Base-by-base conservation (phyloP, 1,140 invertebrate species). In the Lepidurus couesii region DNA sequence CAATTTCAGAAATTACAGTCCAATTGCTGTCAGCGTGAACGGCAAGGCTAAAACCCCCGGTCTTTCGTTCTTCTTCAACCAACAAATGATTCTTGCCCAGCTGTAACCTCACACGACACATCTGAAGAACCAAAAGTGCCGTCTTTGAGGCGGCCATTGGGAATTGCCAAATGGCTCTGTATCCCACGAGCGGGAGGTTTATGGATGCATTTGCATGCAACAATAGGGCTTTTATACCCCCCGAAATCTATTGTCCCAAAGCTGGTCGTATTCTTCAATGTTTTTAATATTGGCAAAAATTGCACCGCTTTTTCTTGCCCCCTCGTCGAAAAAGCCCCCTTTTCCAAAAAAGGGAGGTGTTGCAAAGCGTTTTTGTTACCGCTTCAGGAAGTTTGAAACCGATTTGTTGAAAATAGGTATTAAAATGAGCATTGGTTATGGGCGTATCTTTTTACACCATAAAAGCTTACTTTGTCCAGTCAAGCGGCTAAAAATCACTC, bases 31-130 rank as follows among this genome's bases (percentile, higher is more conserved):
- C 34, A 0, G 34, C 53, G 45, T 65, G n/a, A 16, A 13, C 53
- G 16, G 9, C 53, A 13, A 13, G 53, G 53, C 34, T 34, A 3
- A 65, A 65, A 16, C 53, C 53, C 16, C 53, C n/a, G 16, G 16
- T 21, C 53, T 65, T 21, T 21, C 53, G 16, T 16, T 65, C 21
- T 13, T 21, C 53, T 21, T 7, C 6, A 16, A 13, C 21, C 53
- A 65, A 65, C 16, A 65, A 65, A 65, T 65, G 53, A 65, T n/a
- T 65, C 53, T 65, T 65, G 53, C 53, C 34, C 53, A 65, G 53
- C 53, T 65, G 53, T 65, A 65, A 65, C 53, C 53, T 65, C 53
- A 16, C 53, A 65, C 53, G 53, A 65, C 53, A 65, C 16, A 65
- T 65, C 53, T 65, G 16, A 21, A 65, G 21, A 21, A 65, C 53